These are phyloP conservation scores for Hippocampus zosterae DNA, from an alignment of 2,113 vertebrate genomes.

Conservation along the genomic window DNA sequence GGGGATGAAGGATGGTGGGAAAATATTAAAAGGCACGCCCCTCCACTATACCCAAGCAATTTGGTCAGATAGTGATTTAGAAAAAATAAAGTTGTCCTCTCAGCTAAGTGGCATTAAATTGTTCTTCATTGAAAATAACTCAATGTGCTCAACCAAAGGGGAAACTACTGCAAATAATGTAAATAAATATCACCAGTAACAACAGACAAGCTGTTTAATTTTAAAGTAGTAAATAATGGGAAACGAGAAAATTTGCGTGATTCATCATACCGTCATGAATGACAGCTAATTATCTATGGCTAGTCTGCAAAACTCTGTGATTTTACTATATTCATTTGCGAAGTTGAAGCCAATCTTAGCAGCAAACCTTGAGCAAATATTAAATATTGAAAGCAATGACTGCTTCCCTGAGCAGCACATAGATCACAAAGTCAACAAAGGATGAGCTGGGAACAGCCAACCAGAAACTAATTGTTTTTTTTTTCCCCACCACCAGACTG, in stretches of 20 bases:
- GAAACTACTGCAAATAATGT: neutral
- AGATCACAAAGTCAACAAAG: slow-evolving; percentile 26
- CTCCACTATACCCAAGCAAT: slow-evolving; percentile 6
- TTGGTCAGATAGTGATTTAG: slow-evolving; percentile 7
- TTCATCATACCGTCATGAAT: neutral
- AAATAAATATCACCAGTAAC: neutral
- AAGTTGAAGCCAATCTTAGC: slow-evolving; percentile 7
- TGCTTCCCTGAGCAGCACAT: slow-evolving; percentile 33
- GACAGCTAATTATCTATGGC: neutral
- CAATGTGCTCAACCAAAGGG: neutral
- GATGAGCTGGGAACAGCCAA: slow-evolving; percentile 30
- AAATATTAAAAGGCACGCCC: slow-evolving; percentile 29
- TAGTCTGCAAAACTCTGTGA: neutral
- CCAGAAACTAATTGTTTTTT: slow-evolving; percentile 34
- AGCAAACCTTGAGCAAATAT: slow-evolving; percentile 26
- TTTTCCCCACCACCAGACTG: slow-evolving; percentile 5
- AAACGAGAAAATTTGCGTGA: neutral
- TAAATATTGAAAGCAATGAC: slow-evolving; percentile 27
- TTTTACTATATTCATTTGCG: slow-evolving; percentile 12
- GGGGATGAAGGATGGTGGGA: slow-evolving; percentile 3
- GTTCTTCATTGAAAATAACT: neutral
- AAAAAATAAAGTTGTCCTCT: too few relatives aligned
- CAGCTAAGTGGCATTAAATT: too few relatives aligned
- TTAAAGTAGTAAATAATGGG: neutral
- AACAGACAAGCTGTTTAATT: neutral